Evolutionary conservation across 37 sponge, comb jelly and placozoan genomes (phyloP).

Genomic region (Haliclona indistincta): DNA sequence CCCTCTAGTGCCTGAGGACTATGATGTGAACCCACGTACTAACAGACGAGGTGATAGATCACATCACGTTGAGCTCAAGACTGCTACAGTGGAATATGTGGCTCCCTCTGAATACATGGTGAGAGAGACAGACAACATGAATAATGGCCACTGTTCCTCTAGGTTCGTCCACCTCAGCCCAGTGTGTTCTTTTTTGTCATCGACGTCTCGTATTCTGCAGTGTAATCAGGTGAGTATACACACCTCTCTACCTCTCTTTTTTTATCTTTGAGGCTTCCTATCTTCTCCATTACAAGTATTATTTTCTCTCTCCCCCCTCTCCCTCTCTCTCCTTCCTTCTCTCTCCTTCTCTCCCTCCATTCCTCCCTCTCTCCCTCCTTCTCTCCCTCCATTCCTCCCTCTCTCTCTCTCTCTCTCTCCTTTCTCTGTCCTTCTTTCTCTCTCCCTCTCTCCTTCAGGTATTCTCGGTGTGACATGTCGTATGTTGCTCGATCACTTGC

Average conservation of each 20-base stretch:
- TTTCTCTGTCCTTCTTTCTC: too few relatives aligned
- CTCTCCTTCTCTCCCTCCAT: too few relatives aligned
- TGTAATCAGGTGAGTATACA: slow-evolving; percentile 82
- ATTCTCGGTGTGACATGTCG: slow-evolving; percentile 71
- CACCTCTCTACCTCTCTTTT: too few relatives aligned
- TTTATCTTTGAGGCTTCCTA: too few relatives aligned
- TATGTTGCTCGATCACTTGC: slow-evolving; percentile 65
- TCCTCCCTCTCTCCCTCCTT: too few relatives aligned
- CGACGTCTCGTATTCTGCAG: slow-evolving; percentile 83
- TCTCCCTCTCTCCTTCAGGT: too few relatives aligned
- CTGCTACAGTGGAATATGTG: slow-evolving; percentile 85
- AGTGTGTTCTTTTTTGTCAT: slow-evolving; percentile 86
- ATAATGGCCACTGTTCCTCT: not conserved
- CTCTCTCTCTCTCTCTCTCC: too few relatives aligned
- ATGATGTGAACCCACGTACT: slow-evolving; percentile 59
- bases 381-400: too few relatives aligned
- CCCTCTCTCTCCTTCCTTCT: too few relatives aligned
- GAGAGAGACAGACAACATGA: not conserved
- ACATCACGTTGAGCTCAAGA: slow-evolving; percentile 65
- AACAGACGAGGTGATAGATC: slow-evolving; percentile 44
- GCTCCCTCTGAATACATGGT: slow-evolving; percentile 97
- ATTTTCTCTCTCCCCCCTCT: too few relatives aligned
- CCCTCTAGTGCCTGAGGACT: slow-evolving; percentile 70
- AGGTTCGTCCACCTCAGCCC: slow-evolving; percentile 94
- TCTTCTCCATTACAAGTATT: too few relatives aligned